Evolutionary conservation across 2,797 vertebrate species (phyloP).

Genomic region (Tachyglossus aculeatus): DNA sequence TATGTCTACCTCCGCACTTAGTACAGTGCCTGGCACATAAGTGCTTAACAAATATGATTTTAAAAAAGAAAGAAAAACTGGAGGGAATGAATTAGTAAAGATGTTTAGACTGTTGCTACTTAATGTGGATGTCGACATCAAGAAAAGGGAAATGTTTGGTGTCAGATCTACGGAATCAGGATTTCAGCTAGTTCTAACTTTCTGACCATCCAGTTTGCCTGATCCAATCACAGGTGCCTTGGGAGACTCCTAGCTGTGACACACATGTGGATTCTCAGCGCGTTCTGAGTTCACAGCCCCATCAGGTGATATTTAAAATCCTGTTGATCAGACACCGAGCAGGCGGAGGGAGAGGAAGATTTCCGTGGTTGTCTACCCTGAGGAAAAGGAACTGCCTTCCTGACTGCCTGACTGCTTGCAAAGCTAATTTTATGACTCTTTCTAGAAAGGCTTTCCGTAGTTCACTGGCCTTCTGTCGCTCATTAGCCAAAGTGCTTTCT

Average conservation of each 20-base stretch:
- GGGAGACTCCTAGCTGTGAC: no score
- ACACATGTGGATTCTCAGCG: conserved; percentile 19
- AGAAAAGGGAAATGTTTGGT: conserved; percentile 12
- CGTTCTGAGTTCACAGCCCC: background rate
- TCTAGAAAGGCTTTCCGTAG: background rate
- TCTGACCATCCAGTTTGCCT: conserved; percentile 17
- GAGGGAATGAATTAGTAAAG: no score
- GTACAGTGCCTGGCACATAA: no score
- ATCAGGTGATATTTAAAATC: background rate
- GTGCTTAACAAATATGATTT: no score
- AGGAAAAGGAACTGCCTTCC: background rate
- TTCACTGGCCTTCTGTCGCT: conserved; percentile 11
- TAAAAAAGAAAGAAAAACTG: no score
- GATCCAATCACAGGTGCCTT: background rate
- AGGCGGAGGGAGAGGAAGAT: background rate
- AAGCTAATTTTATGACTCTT: conserved; percentile 24
- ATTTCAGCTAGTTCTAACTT: background rate
- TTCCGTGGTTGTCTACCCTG: conserved; percentile 11
- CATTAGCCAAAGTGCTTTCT: conserved; percentile 21
- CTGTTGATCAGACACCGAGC: background rate
- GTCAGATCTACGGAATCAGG: background rate
- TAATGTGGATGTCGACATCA: conserved; percentile 7
- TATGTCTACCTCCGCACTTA: no score
- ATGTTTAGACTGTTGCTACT: no score
- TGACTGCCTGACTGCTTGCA: background rate